A percentile compares a stretch with the other conserved stretches of the same genome.
Evolutionary conservation across 2,888 invertebrate species (phyloP).

Genomic region (Poecilus cupreus): DNA sequence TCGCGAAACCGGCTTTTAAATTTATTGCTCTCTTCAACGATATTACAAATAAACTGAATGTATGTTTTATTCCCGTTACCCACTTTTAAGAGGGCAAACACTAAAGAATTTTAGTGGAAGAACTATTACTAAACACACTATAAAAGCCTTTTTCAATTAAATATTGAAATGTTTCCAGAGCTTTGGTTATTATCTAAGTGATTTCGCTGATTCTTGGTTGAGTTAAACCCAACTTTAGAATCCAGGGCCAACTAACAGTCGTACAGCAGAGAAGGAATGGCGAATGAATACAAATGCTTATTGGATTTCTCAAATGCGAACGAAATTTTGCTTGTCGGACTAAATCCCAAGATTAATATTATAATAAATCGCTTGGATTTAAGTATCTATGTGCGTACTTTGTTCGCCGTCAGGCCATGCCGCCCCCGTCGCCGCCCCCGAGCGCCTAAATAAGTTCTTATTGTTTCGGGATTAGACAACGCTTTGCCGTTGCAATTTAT

Average conservation of each 20-base stretch:
- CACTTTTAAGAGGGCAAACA: neutral
- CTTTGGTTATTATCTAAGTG: neutral
- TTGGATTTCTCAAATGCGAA: slow-evolving; percentile 52
- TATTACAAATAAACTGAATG: slow-evolving; percentile 2
- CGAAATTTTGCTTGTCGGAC: slow-evolving; percentile 51
- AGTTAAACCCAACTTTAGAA: neutral
- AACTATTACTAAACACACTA: too few species aligned
- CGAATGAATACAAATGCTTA: slow-evolving; percentile 55
- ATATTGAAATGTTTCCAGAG: too few species aligned
- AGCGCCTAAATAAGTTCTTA: slow-evolving; percentile 42
- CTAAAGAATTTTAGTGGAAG: neutral
- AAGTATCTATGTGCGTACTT: slow-evolving; percentile 53
- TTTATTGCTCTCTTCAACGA: neutral
- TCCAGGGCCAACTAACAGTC: neutral
- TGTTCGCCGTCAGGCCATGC: slow-evolving; percentile 37
- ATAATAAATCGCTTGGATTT: slow-evolving; percentile 55
- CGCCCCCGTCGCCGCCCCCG: neutral
- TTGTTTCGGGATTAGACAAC: slow-evolving; percentile 48
- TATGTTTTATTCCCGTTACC: neutral
- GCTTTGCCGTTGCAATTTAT: slow-evolving; percentile 36
- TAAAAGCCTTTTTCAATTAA: too few species aligned
- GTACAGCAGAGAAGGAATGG: slow-evolving; percentile 17
- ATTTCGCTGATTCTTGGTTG: neutral
- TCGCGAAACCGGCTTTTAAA: neutral
- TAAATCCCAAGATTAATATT: slow-evolving; percentile 54